These are phyloP conservation scores for Stenotaenia linearis DNA, from an alignment of 2,888 invertebrate genomes.

Conservation along the genomic window DNA sequence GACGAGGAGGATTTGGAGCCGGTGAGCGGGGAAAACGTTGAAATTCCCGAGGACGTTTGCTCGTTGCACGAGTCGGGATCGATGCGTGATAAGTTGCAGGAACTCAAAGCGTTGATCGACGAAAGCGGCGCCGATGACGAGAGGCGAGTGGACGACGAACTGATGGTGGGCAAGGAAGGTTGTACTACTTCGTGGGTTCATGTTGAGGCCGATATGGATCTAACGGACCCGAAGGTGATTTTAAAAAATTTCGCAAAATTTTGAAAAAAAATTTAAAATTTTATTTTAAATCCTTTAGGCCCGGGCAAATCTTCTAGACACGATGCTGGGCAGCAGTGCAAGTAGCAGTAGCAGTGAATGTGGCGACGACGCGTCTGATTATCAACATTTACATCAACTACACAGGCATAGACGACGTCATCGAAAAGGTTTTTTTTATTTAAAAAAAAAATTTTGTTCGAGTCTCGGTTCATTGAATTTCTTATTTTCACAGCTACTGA, in stretches of 20 bases:
- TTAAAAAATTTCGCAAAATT: no score
- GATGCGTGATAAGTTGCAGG: constrained; percentile 53
- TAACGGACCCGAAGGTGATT: constrained; percentile 68
- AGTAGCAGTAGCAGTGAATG: constrained; percentile 58
- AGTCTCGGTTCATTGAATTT: neutral
- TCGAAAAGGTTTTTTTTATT: constrained; percentile 62
- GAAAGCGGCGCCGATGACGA: constrained; percentile 42
- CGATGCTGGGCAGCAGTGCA: constrained; percentile 55
- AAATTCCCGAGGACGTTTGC: neutral
- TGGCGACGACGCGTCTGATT: constrained; percentile 52
- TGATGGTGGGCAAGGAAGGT: constrained; percentile 40
- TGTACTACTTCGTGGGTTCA: constrained; percentile 73
- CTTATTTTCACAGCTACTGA: constrained; percentile 36
- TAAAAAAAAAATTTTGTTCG: no score
- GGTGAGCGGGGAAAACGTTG: constrained; percentile 47
- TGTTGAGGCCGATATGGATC: constrained; percentile 68
- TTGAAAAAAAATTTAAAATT: no score
- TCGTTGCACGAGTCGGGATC: constrained; percentile 51
- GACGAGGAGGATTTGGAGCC: constrained; percentile 48
- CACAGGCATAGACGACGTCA: constrained; percentile 63
- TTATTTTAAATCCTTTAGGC: constrained; percentile 55
- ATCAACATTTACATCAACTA: constrained; percentile 62
- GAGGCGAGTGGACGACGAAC: constrained; percentile 45
- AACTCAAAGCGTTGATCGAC: constrained; percentile 28
- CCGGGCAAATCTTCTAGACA: constrained; percentile 67